Base-by-base conservation (phyloP, 2,797 vertebrate species). In the Halcyon badia region DNA sequence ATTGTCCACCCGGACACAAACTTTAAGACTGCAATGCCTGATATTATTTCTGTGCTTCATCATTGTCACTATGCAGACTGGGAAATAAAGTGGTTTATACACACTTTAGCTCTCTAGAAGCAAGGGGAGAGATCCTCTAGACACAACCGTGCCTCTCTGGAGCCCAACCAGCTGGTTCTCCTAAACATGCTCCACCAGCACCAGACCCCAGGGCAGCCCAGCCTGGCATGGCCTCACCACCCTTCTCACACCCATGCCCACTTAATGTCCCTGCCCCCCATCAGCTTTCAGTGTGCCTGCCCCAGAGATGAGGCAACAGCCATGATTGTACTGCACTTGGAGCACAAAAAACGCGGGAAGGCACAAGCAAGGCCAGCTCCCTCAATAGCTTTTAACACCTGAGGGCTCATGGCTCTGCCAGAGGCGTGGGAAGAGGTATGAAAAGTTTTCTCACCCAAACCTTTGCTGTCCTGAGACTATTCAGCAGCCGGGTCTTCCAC, bases 11-110 rank as follows among this genome's bases (percentile, higher is more conserved):
- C 90, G 37, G 10, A 14, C 13, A 2, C 2, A 5, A 57, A 3
- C 17, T 70, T 37, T 25, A 56, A 24, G 51, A 35, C 33, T 17
- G 42, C 4, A 11, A 5, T 7, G 4, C 15, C 9, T 4, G 37
- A 13, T 60, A 19, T 18, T 58, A 25, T 28, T 60, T 37, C 33
- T 48, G 33, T 3, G 10, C 9, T 46, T 58, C 5, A 54, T 20
- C 2, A 2, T 18, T 60, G 14, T 10, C 35, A 14, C 52, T 8
- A 31, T 0, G 3, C 42, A 44, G 56, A 22, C 24, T 1, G 2
- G 71, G 64, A 20, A 61, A 66, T 42, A 80, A 48, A 80, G 44
- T 54, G 26, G 62, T 76, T 84, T 31, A 75, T 24, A 69, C 42
- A 60, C 41, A 18, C 10, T 4, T 58, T 28, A n/a, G 24, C 21